phyloP scores from a whole-genome alignment of 2,797 vertebrate genomes.

The Thamnophis elegans region DNA sequence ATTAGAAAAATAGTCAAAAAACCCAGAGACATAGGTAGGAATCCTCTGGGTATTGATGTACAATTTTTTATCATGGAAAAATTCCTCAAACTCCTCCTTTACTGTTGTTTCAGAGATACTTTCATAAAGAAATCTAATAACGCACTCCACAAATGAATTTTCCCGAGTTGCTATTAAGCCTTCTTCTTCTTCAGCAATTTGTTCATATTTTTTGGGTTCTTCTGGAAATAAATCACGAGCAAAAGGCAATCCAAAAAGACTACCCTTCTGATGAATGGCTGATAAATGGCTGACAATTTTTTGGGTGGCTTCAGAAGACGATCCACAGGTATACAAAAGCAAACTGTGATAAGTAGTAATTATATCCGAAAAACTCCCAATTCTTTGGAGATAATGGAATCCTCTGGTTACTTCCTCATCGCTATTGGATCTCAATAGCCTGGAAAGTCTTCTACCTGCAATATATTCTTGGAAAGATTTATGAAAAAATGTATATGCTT shows the following conservation, averaged over 20 bases:
- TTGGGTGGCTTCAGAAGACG: slow-evolving; percentile 51
- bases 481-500: slow-evolving; percentile 62
- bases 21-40: slow-evolving; percentile 59
- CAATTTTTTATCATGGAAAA: slow-evolving; percentile 59
- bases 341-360: slow-evolving; percentile 59
- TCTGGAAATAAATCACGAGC: slow-evolving; percentile 37
- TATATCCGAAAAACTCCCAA: slow-evolving; percentile 53
- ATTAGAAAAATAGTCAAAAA: slow-evolving; percentile 61
- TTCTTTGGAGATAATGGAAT: slow-evolving; percentile 40
- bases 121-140: slow-evolving; percentile 61
- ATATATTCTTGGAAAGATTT: slow-evolving; percentile 66
- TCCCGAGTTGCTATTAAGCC: slow-evolving; percentile 11
- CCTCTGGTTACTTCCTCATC: slow-evolving; percentile 39
- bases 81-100: slow-evolving; percentile 60
- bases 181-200: slow-evolving; percentile 29
- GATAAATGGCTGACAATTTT: slow-evolving; percentile 50
- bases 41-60: slow-evolving; percentile 59
- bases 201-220: slow-evolving; percentile 26
- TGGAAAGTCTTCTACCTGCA: slow-evolving; percentile 60
- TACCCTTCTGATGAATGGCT: slow-evolving; percentile 19
- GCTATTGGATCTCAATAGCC: slow-evolving; percentile 47
- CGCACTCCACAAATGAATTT: slow-evolving; percentile 57
- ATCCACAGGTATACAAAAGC: slow-evolving; percentile 63
- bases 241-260: slow-evolving; percentile 1
- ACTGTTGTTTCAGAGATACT: slow-evolving; percentile 44